These are phyloP conservation scores for Garrulus glandarius DNA, from an alignment of 2,797 vertebrate genomes.

Conservation along the genomic window DNA sequence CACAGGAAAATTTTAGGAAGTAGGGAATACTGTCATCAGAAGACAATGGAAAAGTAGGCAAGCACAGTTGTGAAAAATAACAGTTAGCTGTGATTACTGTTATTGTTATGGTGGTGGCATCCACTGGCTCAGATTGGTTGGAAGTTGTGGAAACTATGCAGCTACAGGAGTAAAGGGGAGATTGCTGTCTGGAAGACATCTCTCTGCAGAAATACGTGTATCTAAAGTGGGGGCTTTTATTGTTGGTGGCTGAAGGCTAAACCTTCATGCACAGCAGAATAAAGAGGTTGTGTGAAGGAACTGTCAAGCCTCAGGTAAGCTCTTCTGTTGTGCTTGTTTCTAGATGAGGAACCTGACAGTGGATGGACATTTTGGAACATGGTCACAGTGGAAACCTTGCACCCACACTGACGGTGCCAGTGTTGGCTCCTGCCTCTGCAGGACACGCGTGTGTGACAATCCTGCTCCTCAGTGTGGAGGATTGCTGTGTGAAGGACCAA, in stretches of 20 bases:
- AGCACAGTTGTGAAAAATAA: background rate
- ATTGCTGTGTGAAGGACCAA: slow-evolving; percentile 86
- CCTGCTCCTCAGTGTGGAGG: slow-evolving; percentile 91
- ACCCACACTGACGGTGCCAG: slow-evolving; percentile 83
- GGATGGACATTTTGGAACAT: slow-evolving; percentile 86
- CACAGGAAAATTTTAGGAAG: background rate
- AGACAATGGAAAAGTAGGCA: background rate
- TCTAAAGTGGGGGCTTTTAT: background rate
- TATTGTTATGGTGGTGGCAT: background rate
- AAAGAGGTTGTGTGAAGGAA: background rate
- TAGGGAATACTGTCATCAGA: background rate
- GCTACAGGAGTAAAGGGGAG: background rate
- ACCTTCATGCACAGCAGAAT: background rate
- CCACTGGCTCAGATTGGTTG: background rate
- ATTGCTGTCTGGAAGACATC: background rate
- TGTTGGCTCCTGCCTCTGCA: slow-evolving; percentile 87
- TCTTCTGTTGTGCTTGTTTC: slow-evolving; percentile 12
- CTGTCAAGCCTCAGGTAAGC: background rate
- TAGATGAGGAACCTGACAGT: slow-evolving; percentile 92
- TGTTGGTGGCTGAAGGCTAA: background rate
- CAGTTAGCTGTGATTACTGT: background rate
- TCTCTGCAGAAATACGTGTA: background rate
- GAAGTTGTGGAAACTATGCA: background rate
- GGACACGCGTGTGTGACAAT: slow-evolving; percentile 87
- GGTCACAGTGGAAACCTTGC: slow-evolving; percentile 89